Evolutionary conservation across 2,888 invertebrate genomes (phyloP).

Genomic region (Eugnorisma glareosa): DNA sequence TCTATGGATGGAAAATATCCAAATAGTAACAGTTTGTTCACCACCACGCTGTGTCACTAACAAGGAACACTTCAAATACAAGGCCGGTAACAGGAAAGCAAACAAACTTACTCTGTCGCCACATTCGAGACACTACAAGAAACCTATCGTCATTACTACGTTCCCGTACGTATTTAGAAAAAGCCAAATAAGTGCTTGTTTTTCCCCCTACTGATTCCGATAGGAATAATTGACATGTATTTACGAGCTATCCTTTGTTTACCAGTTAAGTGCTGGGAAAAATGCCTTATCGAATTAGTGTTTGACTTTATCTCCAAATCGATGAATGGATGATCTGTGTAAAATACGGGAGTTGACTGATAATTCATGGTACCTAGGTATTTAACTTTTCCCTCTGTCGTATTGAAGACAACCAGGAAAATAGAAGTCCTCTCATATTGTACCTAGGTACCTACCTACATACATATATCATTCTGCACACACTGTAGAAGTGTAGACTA

Average conservation of each 20-base stretch:
- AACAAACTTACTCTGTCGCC: conserved; percentile 7
- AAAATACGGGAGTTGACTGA: conserved; percentile 11
- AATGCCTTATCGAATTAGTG: conserved; percentile 33
- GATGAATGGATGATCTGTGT: conserved; percentile 22
- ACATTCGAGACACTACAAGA: conserved; percentile 15
- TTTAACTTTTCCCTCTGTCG: too few relatives aligned
- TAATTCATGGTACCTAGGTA: background rate
- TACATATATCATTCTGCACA: background rate
- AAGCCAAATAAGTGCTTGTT: conserved; percentile 41
- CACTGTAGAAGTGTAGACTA: background rate
- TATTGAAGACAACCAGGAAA: background rate
- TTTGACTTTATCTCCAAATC: conserved; percentile 39
- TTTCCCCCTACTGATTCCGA: conserved; percentile 20
- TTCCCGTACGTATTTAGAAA: conserved; percentile 4
- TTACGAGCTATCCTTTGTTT: conserved; percentile 22
- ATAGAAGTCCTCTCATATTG: background rate
- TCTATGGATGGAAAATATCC: background rate
- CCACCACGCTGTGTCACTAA: background rate
- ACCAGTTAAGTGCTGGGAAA: conserved; percentile 14
- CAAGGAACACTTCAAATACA: conserved; percentile 19
- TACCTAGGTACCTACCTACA: too few relatives aligned
- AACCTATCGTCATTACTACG: conserved; percentile 5
- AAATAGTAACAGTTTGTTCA: background rate
- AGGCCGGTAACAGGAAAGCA: conserved; percentile 24
- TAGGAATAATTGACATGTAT: conserved; percentile 21